Base-by-base conservation (phyloP, 2,797 vertebrate species). In the Eidolon dupreanum region DNA sequence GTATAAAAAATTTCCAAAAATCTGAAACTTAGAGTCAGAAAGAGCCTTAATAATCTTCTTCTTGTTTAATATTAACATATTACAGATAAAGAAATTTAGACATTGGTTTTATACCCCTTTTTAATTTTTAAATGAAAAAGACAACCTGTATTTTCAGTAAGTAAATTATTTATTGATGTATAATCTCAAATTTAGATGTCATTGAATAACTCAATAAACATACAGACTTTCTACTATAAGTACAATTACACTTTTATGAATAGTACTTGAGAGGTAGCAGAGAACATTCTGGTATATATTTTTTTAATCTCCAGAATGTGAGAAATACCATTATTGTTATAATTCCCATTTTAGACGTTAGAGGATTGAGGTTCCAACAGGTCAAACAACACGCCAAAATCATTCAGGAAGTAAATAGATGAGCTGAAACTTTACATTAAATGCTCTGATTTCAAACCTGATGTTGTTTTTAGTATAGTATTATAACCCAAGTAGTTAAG, bases 101-200 rank as follows among this genome's bases (percentile, higher is more conserved):
- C 31, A 66, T 78, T 11, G 2, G 82, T 63, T 92, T 94, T 78
- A 38, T n/a, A 49, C 11, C 16, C 7, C 16, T 57, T 46, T 57
- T 46, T 63, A 0, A 82, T 65, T 93, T 95, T 78, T 66, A 71
- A 49, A n/a, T 75, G 36, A 77, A 63, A 89, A 5, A 38, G 66
- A 91, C 4, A 71, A 1, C 22, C 36, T 93, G 33, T 81, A 73
- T 82, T 88, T 97, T 81, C 3, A 77, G 11, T 46, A 95, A 89
- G 17, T 51, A 68, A 88, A 41, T 75, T 90, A 75, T 71, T 51
- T 89, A 38, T 65, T 88, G 55, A 38, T 89, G 15, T 77, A 0
- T 81, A 59, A 63, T 78, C 13, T 87, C 43, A 96, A 93, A 66
- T 53, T 75, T 71, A 79, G 41, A 46, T 55, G 24, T 36, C 33